Evolutionary conservation across 2,797 vertebrate species (phyloP), one percentile per base, ranked within the genome.

Genomic region (Hypotaenidia okinawae): DNA sequence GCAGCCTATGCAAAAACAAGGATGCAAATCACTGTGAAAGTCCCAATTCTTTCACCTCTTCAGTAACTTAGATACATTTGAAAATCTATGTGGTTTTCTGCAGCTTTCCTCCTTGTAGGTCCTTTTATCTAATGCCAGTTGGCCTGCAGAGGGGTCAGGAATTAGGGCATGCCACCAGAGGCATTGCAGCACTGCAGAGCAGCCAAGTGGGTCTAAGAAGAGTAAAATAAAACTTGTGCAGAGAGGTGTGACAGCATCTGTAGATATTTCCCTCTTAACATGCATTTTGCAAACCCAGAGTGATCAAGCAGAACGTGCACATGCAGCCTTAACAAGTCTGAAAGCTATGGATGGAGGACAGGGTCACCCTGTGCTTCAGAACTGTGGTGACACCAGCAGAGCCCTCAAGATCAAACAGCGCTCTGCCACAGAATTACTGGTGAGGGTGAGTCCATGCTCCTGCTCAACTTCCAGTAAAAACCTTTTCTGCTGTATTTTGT

Each of bases 401-500:
- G 4, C 18, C 8, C 57, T 58, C n/a, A 63, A 51, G 30, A 24
- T 62, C 33, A 23, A n/a, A 69, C 7, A 68, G 16, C 3, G 0
- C 10, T 37, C 33, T 1, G 2, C 27, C 2, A 1, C 19, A 75
- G 45, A 90, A 30, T 16, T 54, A 8, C 32, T 39, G 24, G 9
- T 1, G 4, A 63, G 49, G 27, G 27, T 2, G 1, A 33, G 33
- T 74, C 43, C 15, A 32, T 3, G 4, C 43, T 62, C 7, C 18
- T 33, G 5, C 25, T 63, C 37, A 1, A n/a, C 17, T 59, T 55
- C 21, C 16, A 7, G 25, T 16, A 58, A n/a, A 57, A 82, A 49
- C 0, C 3, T 6, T 41, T 80, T 52, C n/a, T 37, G 16, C 11
- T 47, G 3, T 30, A 18, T 52, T 85, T 70, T 1, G 0, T 28